Evolutionary conservation across 2,113 vertebrate genomes (phyloP), one percentile per base, ranked within the genome.

Genomic region (Percopsis transmontana): DNA sequence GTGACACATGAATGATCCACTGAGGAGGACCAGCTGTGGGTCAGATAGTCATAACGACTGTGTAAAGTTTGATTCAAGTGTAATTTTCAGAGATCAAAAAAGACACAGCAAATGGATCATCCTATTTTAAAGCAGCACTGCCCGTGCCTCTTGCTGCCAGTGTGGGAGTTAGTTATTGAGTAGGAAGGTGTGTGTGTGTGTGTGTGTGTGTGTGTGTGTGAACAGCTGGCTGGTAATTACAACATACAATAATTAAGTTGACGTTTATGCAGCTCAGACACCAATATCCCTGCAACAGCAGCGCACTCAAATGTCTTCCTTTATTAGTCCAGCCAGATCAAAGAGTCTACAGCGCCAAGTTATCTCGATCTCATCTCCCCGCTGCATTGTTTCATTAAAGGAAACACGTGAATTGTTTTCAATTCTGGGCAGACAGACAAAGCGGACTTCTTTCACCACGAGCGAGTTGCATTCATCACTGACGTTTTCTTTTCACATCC

Each of bases 161-260:
- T 58, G 39, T 27, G 3, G 58, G 3, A 11, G 15, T 42, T 14
- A 13, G 14, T 21, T 41, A 16, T 39, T 54, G 39, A 33, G 27
- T 62, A 47, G 50, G 41, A 62, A 50, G 50, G 69, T 54, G 60
- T 20, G 48, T 5, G 44, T 56, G 78, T 58, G 67, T 10, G 41
- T 38, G 55, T 48, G 69, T 58, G 47, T 68, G 42, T 52, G 42
- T 70, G 86, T 79, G 80, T 87, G 87, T 89, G 91, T 85, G 84
- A 82, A 83, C 69, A 91, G 88, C 90, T 93, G 93, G 90, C 91
- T 93, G 89, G 91, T 93, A 95, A 94, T 93, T 93, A 92, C 89
- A 90, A 90, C 90, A 91, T 82, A 82, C 90, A 91, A 92, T 95
- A 93, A 94, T 94, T 94, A 95, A 93, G 88, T 90, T 92, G 92